These are phyloP conservation scores for Eucera pruinosa DNA, from an alignment of 2,888 invertebrate species.

Conservation along the genomic window DNA sequence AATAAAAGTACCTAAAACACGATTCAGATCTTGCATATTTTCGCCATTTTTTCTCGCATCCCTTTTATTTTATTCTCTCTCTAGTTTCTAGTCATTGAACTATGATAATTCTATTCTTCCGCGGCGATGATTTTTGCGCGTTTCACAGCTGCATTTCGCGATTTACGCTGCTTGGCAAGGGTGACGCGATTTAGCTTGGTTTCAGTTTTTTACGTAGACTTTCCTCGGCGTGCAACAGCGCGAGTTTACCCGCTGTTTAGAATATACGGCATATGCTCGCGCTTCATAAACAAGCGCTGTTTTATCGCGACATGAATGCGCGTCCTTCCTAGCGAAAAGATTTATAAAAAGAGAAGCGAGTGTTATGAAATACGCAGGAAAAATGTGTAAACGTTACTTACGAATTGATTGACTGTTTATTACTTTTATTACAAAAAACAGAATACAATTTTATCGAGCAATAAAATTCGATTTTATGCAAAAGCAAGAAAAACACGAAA, in stretches of 20 bases:
- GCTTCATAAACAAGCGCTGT: constrained; percentile 28
- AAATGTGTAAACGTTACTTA: neutral
- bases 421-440: neutral
- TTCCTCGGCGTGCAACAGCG: constrained; percentile 20
- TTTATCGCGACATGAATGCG: constrained; percentile 18
- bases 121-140: neutral
- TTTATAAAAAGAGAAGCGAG: neutral
- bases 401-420: neutral
- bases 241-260: constrained; percentile 25
- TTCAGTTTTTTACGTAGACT: too few species aligned
- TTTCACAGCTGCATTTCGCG: constrained; percentile 4
- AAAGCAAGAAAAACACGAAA: constrained; percentile 3
- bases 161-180: too few species aligned
- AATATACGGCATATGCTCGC: constrained; percentile 7
- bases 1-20: too few species aligned
- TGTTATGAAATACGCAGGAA: neutral
- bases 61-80: too few species aligned
- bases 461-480: neutral
- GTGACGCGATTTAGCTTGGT: too few species aligned
- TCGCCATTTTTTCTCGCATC: too few species aligned
- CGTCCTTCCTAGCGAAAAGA: constrained; percentile 8
- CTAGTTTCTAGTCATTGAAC: too few species aligned
- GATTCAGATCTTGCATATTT: too few species aligned
- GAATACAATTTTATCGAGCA: too few species aligned
- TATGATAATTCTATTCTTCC: constrained; percentile 1